These are phyloP conservation scores for Alentia gelatinosa DNA, from an alignment of 2,888 invertebrate genomes.

Conservation along the genomic window DNA sequence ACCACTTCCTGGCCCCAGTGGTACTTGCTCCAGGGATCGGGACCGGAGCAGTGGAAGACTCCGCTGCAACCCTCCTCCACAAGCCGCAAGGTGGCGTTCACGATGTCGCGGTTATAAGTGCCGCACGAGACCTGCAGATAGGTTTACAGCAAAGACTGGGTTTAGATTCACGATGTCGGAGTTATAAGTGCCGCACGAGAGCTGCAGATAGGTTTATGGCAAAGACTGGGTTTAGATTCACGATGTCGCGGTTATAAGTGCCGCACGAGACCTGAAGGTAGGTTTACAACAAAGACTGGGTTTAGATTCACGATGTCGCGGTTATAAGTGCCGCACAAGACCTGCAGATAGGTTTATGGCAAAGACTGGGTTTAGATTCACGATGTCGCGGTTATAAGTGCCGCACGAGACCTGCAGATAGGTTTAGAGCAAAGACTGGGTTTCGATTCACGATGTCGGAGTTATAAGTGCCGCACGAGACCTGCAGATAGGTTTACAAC, in stretches of 20 bases:
- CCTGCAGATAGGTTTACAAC: too few relatives aligned
- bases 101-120: conserved; percentile 54
- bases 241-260: conserved; percentile 54
- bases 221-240: background rate
- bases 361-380: too few relatives aligned
- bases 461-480: too few relatives aligned
- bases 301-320: conserved; percentile 29
- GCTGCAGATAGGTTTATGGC: background rate
- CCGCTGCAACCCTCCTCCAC: conserved; percentile 4
- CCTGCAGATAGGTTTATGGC: too few relatives aligned
- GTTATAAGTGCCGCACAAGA: conserved; percentile 50
- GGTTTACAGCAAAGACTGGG: background rate
- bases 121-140: conserved; percentile 35
- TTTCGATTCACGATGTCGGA: too few relatives aligned
- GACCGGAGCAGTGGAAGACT: conserved; percentile 44
- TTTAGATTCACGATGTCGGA: conserved; percentile 20
- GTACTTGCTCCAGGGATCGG: conserved; percentile 44
- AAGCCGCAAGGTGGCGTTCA: conserved; percentile 14
- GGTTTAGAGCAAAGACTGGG: too few relatives aligned
- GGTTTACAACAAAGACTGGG: background rate
- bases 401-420: too few relatives aligned
- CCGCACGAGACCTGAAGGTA: conserved; percentile 37
- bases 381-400: too few relatives aligned
- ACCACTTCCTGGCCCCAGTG: conserved; percentile 52
- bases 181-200: conserved; percentile 51